Base-by-base conservation (phyloP, 2,888 invertebrate genomes). In the Xanthorhoe spadicearia region DNA sequence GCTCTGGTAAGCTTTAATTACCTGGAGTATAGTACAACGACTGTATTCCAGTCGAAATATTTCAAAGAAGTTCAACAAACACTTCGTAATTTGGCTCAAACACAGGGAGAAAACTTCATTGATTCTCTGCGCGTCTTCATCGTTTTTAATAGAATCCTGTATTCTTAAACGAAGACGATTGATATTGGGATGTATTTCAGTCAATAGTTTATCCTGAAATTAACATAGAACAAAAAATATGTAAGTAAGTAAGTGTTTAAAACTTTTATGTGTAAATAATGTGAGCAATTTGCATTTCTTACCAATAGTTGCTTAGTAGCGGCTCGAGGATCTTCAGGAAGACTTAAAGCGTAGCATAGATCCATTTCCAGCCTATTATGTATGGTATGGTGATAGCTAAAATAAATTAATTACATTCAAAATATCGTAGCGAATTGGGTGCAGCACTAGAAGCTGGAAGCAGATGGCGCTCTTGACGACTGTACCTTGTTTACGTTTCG, bases 1-100 rank as follows among this genome's bases (percentile, higher is more conserved):
- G 4, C 4, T 23, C 23, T 23, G 4, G 23, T 23, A 23, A 23
- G 23, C 23, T 23, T 23, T 23, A 23, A 23, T 23, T 77, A 91
- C 92, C 86, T 83, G 83, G 17, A 91, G 72, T 61, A 74, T 62
- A 60, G 82, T 65, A 23, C 78, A 69, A 32, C 82, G 69, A 9
- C 77, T 75, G 66, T 81, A 73, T 83, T 92, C 92, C n/a, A 83
- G 68, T 80, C 87, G 88, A 57, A 92, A 85, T 52, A 91, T 79
- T 70, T 91, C 88, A 66, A 92, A 82, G 59, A 92, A 80, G 67
- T 81, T 83, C 23, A 87, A 63, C 8, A 89, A 67, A 74, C 88
- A 88, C 77, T 92, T 93, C 64, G 84, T 84, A 55, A 93, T 88
- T 82, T 93, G 93, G 75, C 87, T 91, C 38, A 85, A 79, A 77